These are phyloP conservation scores for Himantopus leucocephalus DNA, from an alignment of 2,113 vertebrate genomes.

Conservation along the genomic window DNA sequence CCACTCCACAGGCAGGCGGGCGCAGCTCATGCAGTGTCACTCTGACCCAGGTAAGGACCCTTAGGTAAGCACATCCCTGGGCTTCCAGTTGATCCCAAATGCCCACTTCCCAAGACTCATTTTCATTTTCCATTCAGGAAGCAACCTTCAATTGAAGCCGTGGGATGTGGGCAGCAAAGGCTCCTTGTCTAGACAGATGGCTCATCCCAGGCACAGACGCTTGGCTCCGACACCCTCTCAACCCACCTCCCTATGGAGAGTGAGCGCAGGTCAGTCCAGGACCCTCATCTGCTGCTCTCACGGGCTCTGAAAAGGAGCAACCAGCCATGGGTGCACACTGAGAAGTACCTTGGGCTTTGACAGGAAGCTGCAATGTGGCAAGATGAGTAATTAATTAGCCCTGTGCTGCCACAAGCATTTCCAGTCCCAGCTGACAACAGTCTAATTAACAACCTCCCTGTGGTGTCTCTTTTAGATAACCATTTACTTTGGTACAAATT, in stretches of 20 bases:
- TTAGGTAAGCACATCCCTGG: background rate
- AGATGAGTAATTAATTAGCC: conserved; percentile 72
- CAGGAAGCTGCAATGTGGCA: conserved; percentile 47
- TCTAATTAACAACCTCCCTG: conserved; percentile 73
- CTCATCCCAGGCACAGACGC: background rate
- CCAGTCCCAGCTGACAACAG: conserved; percentile 50
- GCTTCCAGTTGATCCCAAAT: background rate
- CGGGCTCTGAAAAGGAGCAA: background rate
- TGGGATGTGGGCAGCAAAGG: background rate
- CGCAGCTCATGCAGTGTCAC: background rate
- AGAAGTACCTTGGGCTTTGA: conserved; percentile 20
- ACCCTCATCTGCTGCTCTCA: background rate
- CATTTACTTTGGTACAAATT: conserved; percentile 62
- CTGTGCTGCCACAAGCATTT: conserved; percentile 55
- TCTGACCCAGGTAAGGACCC: background rate
- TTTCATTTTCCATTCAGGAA: background rate
- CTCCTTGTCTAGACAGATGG: rapidly evolving
- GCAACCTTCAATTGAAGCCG: background rate
- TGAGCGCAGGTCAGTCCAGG: background rate
- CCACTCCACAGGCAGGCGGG: rapidly evolving
- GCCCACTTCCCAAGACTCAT: background rate
- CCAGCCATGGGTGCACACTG: background rate
- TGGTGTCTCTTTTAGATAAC: conserved; percentile 66
- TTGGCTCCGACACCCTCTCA: background rate
- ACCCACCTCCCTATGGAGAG: background rate